Conservation (phyloP, 2,888 invertebrate genomes). For the Sipha maydis region DNA sequence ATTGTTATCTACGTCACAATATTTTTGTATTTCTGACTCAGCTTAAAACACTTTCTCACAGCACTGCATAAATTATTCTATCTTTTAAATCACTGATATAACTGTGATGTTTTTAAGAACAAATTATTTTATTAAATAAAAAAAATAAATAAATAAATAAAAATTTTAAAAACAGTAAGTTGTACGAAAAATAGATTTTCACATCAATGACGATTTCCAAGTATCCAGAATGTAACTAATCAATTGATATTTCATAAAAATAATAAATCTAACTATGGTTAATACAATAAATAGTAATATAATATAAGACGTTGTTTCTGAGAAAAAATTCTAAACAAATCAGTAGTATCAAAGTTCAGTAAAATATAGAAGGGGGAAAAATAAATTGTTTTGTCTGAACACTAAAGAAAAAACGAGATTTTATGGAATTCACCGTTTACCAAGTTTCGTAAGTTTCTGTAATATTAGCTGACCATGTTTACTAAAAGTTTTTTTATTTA, state of each 20-base stretch:
- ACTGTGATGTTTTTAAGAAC: too few relatives aligned
- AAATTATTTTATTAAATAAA: too few relatives aligned
- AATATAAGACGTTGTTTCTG: not conserved
- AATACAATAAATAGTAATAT: not conserved
- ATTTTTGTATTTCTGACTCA: too few relatives aligned
- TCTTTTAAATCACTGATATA: too few relatives aligned
- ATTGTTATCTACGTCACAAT: too few relatives aligned
- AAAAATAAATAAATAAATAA: too few relatives aligned
- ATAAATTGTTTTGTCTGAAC: conserved; percentile 1
- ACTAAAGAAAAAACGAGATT: conserved; percentile 4
- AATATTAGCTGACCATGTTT: conserved; percentile 34
- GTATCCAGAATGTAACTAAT: not conserved
- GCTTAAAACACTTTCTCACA: too few relatives aligned
- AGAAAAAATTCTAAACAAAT: not conserved
- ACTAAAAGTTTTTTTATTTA: conserved; percentile 47
- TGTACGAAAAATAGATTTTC: too few relatives aligned
- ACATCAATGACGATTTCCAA: not conserved
- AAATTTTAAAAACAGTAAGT: too few relatives aligned
- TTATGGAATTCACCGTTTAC: conserved; percentile 3
- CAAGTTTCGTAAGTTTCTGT: conserved; percentile 10
- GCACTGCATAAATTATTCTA: too few relatives aligned
- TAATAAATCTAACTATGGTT: not conserved
- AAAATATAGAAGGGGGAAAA: not conserved
- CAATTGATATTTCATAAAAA: not conserved
- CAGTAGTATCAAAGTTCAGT: not conserved